Conservation (phyloP, 1,140 invertebrate species). For the Drosophila navojoa region DNA sequence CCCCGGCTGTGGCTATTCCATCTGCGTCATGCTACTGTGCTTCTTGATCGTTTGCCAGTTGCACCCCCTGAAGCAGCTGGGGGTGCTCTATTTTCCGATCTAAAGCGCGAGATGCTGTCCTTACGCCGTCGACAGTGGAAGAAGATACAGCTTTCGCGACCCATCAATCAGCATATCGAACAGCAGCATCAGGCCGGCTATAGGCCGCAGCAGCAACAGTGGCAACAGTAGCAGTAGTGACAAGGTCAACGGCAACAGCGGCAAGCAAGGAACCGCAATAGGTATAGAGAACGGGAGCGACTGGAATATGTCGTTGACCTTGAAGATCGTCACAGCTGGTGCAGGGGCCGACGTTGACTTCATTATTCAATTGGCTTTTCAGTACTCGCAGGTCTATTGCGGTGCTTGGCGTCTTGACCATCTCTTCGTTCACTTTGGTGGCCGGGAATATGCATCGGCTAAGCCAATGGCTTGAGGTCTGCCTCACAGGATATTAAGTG, state of each 20-base stretch:
- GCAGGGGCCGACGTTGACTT: too few species aligned
- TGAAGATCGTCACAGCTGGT: too few species aligned
- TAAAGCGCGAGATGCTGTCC: slow-evolving; percentile 12
- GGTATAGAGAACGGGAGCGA: too few species aligned
- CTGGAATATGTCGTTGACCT: too few species aligned
- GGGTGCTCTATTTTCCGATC: slow-evolving; percentile 18
- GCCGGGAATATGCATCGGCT: neutral
- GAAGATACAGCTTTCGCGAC: neutral
- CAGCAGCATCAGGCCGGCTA: neutral
- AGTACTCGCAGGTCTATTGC: neutral
- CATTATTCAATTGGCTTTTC: neutral
- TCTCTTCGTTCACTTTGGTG: neutral
- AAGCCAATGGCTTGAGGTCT: neutral
- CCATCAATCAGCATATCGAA: neutral
- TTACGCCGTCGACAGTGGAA: slow-evolving; percentile 7
- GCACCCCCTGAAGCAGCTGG: neutral
- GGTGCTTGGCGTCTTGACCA: neutral
- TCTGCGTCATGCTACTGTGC: slow-evolving; percentile 19
- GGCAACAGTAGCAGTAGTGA: neutral
- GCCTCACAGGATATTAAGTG: too few species aligned
- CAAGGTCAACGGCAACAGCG: neutral
- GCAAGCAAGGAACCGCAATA: too few species aligned
- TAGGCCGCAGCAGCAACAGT: neutral
- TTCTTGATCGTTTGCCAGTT: slow-evolving; percentile 24
- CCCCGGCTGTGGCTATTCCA: slow-evolving; percentile 17